These are phyloP conservation scores for Brachirus orientalis DNA, from an alignment of 2,113 vertebrate species.

Conservation along the genomic window DNA sequence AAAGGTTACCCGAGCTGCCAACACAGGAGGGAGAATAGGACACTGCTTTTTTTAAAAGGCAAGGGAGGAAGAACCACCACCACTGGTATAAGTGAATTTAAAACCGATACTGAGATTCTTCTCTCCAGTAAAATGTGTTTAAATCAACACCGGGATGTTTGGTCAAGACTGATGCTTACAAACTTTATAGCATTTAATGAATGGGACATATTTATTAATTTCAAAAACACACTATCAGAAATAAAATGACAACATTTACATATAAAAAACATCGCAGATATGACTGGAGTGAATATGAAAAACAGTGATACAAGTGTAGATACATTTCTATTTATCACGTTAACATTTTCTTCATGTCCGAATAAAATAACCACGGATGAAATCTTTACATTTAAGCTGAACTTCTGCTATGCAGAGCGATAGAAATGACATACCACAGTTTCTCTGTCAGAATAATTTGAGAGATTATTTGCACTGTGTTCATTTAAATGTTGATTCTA, in stretches of 20 bases:
- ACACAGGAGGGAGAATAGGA: constrained; percentile 49
- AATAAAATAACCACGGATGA: neutral
- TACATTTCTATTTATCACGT: neutral
- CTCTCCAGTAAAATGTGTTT: constrained; percentile 12
- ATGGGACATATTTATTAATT: neutral
- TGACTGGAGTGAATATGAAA: neutral
- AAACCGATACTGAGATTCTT: constrained; percentile 13
- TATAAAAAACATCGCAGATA: neutral
- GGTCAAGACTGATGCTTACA: no score
- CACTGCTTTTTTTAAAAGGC: constrained; percentile 41
- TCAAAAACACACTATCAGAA: constrained; percentile 5
- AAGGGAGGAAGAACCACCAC: constrained; percentile 42
- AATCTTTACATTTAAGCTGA: neutral
- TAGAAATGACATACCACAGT: no score
- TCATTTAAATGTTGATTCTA: neutral
- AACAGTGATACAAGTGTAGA: neutral
- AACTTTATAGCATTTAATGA: constrained; percentile 1
- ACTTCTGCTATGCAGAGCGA: no score
- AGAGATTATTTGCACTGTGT: no score
- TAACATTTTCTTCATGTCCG: neutral
- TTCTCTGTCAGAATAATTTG: no score
- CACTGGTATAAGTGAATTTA: constrained; percentile 10
- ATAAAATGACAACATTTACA: no score
- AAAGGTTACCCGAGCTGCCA: constrained; percentile 67
- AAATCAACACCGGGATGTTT: constrained; percentile 1